Percentiles rank a stretch among this genome's conserved stretches.
Evolutionary conservation across 2,113 vertebrate species (phyloP).

Genomic region (Larimichthys crocea): DNA sequence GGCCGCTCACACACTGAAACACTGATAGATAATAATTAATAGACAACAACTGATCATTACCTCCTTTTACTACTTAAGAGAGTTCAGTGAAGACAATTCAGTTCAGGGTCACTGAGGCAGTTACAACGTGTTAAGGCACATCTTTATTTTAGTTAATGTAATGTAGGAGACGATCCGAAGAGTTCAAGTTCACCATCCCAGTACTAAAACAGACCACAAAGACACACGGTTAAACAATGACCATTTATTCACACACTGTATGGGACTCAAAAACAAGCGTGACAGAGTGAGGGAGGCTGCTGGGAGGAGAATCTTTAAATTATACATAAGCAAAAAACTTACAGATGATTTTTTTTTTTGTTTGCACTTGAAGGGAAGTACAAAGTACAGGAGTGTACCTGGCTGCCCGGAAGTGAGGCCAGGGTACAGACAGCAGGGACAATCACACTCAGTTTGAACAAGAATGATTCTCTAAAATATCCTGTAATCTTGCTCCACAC

Average conservation of each 20-base stretch:
- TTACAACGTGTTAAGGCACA: not conserved
- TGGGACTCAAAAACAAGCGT: conserved; percentile 69
- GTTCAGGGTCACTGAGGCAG: conserved; percentile 5
- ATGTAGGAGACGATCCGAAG: conserved; percentile 3
- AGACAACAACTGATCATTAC: conserved; percentile 8
- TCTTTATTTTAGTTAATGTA: conserved; percentile 32
- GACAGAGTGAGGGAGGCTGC: conserved; percentile 57
- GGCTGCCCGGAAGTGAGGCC: conserved; percentile 14
- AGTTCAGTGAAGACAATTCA: conserved; percentile 2
- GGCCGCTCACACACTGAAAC: conserved; percentile 13
- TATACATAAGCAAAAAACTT: conserved; percentile 57
- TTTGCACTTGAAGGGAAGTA: conserved; percentile 46
- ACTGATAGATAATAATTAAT: conserved; percentile 1
- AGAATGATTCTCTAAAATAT: conserved; percentile 30
- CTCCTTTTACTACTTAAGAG: not conserved
- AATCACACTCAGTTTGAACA: conserved; percentile 20
- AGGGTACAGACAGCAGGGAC: not conserved
- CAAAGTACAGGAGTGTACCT: conserved; percentile 44
- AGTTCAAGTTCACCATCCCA: conserved; percentile 19
- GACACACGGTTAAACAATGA: conserved; percentile 73
- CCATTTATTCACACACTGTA: conserved; percentile 80
- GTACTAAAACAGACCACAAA: conserved; percentile 42
- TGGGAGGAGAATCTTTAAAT: conserved; percentile 57
- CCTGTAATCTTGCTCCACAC: conserved; percentile 2
- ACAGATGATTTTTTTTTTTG: conserved; percentile 24